Evolutionary conservation across 2,888 invertebrate genomes (phyloP), one percentile per base, ranked within the genome.

Genomic region (Rutpela maculata): DNA sequence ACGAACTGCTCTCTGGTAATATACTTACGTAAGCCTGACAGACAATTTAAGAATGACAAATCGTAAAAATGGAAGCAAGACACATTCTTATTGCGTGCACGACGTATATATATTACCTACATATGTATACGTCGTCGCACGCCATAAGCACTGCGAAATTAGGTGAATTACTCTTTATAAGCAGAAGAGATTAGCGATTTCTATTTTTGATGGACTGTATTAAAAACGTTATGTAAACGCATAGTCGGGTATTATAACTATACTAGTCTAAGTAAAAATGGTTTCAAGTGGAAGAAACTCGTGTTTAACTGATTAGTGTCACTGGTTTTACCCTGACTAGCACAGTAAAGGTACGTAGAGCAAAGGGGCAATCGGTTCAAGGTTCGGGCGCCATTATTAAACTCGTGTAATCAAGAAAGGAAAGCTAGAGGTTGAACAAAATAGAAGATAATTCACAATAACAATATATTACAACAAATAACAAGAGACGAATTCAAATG

Each of bases 31-130:
- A 62, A 31, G 31, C 17, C 38, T 65, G 38, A 38, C 63, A 65
- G 17, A 66, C n/a, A 66, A 55, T 66, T 66, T 19, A 43, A 10
- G 15, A 43, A 19, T 22, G 35, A 66, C 50, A 66, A 66, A 66
- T 66, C 11, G 66, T 43, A 63, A 63, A n/a, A 35, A 22, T 38
- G n/a, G 10, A 1, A 17, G 63, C 6, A 38, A 65, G 31, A 18
- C 59, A 22, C 26, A 31, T 65, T n/a, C n/a, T 38, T 38, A 65
- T 65, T 31, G 38, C 38, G n/a, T 65, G 63, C 1, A n/a, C 18
- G 56, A 56, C 56, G 56, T 18, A 2, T 56, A 56, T 56, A 56
- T 60, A 60, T 26, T 26, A 19, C 26, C 60, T 19, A 60, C 26
- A 26, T 60, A 26, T 26, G 19, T 26, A 19, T 43, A 43, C 43